phyloP scores from a whole-genome alignment of 2,113 vertebrate species.

The Anthoscopus minutus region DNA sequence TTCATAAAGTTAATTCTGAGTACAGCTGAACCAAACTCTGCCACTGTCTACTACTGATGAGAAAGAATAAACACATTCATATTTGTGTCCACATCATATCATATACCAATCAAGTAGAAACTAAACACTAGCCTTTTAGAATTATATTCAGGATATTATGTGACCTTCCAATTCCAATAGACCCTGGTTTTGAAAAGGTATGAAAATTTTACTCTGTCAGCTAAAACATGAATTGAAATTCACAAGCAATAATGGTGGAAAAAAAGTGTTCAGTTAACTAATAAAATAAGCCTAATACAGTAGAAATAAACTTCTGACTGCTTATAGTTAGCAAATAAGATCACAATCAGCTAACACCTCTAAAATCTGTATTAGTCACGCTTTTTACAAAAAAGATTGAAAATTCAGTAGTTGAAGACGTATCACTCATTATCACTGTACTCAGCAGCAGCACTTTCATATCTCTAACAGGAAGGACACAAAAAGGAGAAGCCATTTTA shows the following conservation, averaged over 20 bases:
- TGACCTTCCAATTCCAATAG: not conserved
- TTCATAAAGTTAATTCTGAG: not conserved
- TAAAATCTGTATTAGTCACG: not conserved
- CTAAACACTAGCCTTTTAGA: not conserved
- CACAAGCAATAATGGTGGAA: accelerated
- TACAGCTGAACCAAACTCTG: not conserved
- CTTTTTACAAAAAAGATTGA: not conserved
- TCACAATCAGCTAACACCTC: not conserved
- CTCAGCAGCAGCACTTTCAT: not conserved
- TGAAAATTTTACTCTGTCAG: not conserved
- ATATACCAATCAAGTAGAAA: not conserved
- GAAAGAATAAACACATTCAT: not conserved
- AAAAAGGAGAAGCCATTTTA: slow-evolving; percentile 21
- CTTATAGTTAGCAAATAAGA: not conserved
- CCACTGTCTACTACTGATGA: not conserved
- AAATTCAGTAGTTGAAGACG: not conserved
- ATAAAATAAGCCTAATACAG: not conserved
- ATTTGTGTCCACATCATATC: not conserved
- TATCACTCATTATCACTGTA: not conserved
- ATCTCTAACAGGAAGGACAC: not conserved
- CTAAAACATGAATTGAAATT: not conserved
- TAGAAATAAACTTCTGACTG: not conserved
- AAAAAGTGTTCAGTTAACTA: not conserved
- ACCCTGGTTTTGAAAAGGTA: not conserved
- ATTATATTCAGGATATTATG: not conserved